These are phyloP conservation scores for Mesorhabditis spiculigera DNA, from an alignment of 2,888 invertebrate genomes.

Conservation along the genomic window DNA sequence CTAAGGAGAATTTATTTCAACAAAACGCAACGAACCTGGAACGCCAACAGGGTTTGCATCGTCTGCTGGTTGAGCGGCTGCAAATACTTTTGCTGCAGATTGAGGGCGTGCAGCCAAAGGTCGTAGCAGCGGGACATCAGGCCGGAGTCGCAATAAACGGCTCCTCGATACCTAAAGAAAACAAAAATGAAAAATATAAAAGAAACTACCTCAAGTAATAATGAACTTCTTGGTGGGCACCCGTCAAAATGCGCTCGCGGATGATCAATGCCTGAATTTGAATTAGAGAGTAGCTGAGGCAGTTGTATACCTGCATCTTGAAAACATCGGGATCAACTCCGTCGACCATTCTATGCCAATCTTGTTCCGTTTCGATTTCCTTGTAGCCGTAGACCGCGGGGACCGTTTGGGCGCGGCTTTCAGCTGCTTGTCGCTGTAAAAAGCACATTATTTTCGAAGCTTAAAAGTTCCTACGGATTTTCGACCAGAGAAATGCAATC, in stretches of 20 bases:
- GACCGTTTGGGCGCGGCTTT: neutral
- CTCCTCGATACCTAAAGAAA: conserved; percentile 78
- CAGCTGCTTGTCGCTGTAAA: neutral
- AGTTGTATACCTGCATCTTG: conserved; percentile 74
- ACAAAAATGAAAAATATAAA: neutral
- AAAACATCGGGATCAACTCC: conserved; percentile 90
- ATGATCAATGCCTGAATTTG: conserved; percentile 79
- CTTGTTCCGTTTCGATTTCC: conserved; percentile 77
- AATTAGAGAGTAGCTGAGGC: neutral
- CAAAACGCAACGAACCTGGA: neutral
- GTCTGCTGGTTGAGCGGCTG: neutral
- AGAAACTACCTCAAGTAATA: conserved; percentile 62
- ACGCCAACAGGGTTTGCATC: neutral
- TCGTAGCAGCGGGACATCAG: conserved; percentile 71
- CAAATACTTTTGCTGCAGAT: conserved; percentile 36
- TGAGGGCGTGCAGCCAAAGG: conserved; percentile 89
- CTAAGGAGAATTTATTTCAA: conserved; percentile 5
- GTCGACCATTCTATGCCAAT: conserved; percentile 73
- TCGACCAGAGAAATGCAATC: no score
- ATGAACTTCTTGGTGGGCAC: conserved; percentile 80
- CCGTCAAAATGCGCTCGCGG: conserved; percentile 80
- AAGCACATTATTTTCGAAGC: neutral
- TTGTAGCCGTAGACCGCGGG: conserved; percentile 79
- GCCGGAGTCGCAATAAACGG: conserved; percentile 79
- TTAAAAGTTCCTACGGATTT: no score